These are phyloP conservation scores for Tauraco hartlaubi DNA, from an alignment of 2,797 vertebrate genomes.

Conservation along the genomic window DNA sequence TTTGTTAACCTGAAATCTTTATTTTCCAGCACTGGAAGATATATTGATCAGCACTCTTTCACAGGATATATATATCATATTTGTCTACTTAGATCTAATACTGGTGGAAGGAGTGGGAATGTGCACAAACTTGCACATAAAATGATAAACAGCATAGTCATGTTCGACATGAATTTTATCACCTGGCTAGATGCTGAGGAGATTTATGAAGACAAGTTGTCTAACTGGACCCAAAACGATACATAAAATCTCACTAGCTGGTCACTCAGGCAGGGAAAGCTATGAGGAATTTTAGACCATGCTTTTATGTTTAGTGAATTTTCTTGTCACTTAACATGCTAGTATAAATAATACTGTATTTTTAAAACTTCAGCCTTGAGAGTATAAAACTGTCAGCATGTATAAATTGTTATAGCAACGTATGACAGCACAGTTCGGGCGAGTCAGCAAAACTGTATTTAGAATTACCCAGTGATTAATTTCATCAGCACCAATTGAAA, in stretches of 20 bases:
- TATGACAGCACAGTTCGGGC: not conserved
- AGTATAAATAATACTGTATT: not conserved
- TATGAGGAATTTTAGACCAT: not conserved
- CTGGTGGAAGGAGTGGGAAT: not conserved
- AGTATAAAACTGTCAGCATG: conserved; percentile 5
- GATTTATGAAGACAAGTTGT: conserved; percentile 48
- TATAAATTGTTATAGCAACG: conserved; percentile 24
- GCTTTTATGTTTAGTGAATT: conserved; percentile 1
- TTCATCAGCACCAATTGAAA: conserved; percentile 37
- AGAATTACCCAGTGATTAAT: conserved; percentile 66
- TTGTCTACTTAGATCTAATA: not conserved
- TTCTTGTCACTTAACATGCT: not conserved
- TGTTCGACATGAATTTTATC: conserved; percentile 47
- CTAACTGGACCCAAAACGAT: not conserved
- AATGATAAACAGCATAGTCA: conserved; percentile 32
- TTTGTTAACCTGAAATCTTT: conserved; percentile 39
- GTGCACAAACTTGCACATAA: conserved; percentile 21
- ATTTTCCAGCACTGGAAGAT: not conserved
- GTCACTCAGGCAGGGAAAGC: not conserved
- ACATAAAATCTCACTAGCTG: conserved; percentile 21
- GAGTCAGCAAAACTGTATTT: conserved; percentile 53
- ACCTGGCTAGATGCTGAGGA: conserved; percentile 17
- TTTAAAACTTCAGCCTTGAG: conserved; percentile 27
- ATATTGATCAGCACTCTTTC: conserved; percentile 5
- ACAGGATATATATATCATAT: not conserved